Base-by-base conservation (phyloP, 2,888 invertebrate species). In the Cancer borealis region DNA sequence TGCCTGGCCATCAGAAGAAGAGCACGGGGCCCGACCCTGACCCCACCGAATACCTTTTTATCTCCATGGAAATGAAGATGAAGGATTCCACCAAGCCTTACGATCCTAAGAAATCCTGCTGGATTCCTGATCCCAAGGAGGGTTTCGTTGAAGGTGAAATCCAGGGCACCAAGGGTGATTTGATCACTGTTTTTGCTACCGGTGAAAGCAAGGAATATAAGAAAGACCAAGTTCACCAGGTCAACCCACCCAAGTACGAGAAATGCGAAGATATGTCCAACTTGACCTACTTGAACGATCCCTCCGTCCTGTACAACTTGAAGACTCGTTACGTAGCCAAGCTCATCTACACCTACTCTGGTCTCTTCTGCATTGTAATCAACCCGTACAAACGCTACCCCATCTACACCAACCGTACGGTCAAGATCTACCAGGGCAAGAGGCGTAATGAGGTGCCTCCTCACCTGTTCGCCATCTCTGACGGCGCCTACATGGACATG, bases 401-500 rank as follows among this genome's bases (percentile, higher is more conserved):
- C 96, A 99, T 99, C 97, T 99, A 99, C 97, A 99, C 99, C 96
- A 97, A 97, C 97, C 98, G 99, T 97, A 99, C 99, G 96, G 99
- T 99, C 97, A 98, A 98, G 97, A 98, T 99, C 97, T 99, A 99
- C 98, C 98, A 99, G 97, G 99, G 99, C 97, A 99, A 99, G 98
- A 98, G 99, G 97, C 98, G 99, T 97, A 99, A 98, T 97, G 99
- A 99, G 97, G 99, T 99, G 97, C 99, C 99, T 96, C 99, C 99
- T 96, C 99, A 99, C 97, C 98, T 99, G 97, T 99, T 99, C 97
- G 99, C 99, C 97, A 99, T 99, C 97, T 99, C 99, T 97, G 99
- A 99, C 97, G 99, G 99, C 97, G 99, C 99, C 96, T 99, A 99
- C 97, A 99, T 99, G 97, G 99, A 99, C 98, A 99, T 99, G 99